These are phyloP conservation scores for Palythoa caribaeorum DNA, from an alignment of 92 coral and sea anemone species.

Conservation along the genomic window DNA sequence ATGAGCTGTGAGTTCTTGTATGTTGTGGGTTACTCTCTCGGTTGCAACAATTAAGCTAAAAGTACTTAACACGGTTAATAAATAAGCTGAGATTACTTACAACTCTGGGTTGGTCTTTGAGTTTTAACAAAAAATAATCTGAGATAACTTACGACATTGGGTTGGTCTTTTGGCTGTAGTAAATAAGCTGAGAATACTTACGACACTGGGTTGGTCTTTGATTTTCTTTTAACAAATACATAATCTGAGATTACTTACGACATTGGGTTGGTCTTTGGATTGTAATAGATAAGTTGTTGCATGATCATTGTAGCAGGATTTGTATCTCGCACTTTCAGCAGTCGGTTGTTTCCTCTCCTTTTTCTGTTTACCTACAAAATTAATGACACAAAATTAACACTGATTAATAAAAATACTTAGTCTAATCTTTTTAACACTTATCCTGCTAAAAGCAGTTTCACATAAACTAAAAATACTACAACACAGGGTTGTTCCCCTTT, in stretches of 20 bases:
- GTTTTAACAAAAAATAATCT: constrained; percentile 80
- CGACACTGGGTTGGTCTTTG: constrained; percentile 94
- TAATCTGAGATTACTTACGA: constrained; percentile 62
- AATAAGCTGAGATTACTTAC: constrained; percentile 51
- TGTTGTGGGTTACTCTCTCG: too few species aligned
- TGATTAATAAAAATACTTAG: too few species aligned
- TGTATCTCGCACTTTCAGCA: constrained; percentile 65
- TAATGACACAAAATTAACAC: too few species aligned
- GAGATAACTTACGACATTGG: constrained; percentile 84
- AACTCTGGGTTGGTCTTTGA: constrained; percentile 93
- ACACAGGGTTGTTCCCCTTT: too few species aligned
- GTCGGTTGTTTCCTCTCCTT: constrained; percentile 59
- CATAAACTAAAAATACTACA: too few species aligned
- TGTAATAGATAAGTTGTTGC: constrained; percentile 88
- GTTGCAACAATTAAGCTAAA: too few species aligned
- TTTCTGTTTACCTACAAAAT: constrained; percentile 48
- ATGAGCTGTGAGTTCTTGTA: too few species aligned
- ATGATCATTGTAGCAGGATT: constrained; percentile 90
- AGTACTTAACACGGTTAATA: too few species aligned
- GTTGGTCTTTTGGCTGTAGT: constrained; percentile 87
- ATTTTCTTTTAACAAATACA: constrained; percentile 86
- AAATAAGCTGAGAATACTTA: constrained; percentile 66
- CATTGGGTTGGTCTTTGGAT: constrained; percentile 97
- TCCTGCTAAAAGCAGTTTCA: too few species aligned
- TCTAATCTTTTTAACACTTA: constrained; percentile 9